Percentiles rank a stretch among this genome's conserved stretches.
Evolutionary conservation across 1,140 invertebrate species (phyloP).

Genomic region (Onthophagus taurus): DNA sequence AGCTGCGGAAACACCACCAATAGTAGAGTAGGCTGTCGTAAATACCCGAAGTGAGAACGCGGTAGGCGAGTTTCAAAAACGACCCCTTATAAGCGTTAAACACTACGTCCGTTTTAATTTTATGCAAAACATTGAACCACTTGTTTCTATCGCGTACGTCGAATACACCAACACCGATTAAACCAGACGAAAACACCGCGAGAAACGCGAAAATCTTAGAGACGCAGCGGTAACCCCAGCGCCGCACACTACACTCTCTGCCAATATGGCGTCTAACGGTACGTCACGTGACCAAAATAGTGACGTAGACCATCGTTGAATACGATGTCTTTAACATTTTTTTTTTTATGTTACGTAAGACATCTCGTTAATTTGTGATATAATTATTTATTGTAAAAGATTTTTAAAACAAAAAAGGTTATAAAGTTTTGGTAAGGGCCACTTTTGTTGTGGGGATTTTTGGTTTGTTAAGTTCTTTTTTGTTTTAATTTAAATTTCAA

Average conservation of each 20-base stretch:
- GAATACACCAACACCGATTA: not conserved
- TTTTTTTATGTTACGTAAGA: conserved; percentile 36
- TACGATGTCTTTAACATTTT: conserved; percentile 33
- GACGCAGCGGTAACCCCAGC: conserved; percentile 36
- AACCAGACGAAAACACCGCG: not conserved
- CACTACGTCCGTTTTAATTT: not conserved
- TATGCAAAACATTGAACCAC: not conserved
- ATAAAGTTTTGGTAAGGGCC: no score
- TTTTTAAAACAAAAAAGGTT: not conserved
- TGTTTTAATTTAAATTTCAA: conserved; percentile 15
- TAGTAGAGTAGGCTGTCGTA: conserved; percentile 34
- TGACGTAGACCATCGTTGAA: conserved; percentile 36
- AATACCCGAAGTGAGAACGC: conserved; percentile 34
- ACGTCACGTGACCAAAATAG: conserved; percentile 43
- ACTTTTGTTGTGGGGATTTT: no score
- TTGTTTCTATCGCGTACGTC: not conserved
- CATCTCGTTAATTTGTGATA: conserved; percentile 14
- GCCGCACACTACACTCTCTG: conserved; percentile 39
- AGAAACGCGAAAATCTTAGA: conserved; percentile 20
- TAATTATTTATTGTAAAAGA: not conserved
- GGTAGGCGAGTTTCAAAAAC: conserved; percentile 35
- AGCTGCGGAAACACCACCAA: conserved; percentile 36
- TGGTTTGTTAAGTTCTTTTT: no score
- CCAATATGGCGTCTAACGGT: conserved; percentile 44
- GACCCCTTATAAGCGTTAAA: conserved; percentile 14